Percentiles rank a stretch among this genome's conserved stretches.
Evolutionary conservation across 2,888 invertebrate genomes (phyloP).

Genomic region (Drosophila hamatofila): DNA sequence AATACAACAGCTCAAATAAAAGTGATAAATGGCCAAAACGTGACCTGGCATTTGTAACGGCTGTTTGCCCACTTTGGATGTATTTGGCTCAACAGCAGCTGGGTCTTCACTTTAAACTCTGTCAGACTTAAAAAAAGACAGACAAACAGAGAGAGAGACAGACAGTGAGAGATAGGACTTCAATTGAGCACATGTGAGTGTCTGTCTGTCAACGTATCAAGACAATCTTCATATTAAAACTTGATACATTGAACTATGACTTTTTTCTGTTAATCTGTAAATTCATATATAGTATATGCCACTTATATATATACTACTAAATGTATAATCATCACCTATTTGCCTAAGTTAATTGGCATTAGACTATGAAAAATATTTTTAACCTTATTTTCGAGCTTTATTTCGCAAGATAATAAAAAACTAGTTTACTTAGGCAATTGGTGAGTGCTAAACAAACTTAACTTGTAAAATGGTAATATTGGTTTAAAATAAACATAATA

Average conservation of each 20-base stretch:
- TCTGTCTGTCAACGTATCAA: constrained; percentile 8
- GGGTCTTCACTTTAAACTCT: constrained; percentile 40
- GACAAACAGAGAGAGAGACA: neutral
- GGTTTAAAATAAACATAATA: too few species aligned
- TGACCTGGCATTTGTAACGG: constrained; percentile 69
- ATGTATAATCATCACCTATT: neutral
- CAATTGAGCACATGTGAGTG: neutral
- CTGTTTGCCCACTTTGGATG: constrained; percentile 29
- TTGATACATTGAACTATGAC: neutral
- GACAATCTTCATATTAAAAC: neutral
- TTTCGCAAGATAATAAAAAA: neutral
- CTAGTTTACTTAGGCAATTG: too few species aligned
- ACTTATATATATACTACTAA: neutral
- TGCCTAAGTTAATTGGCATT: neutral
- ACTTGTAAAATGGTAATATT: neutral
- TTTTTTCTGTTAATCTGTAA: too few species aligned
- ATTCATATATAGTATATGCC: neutral
- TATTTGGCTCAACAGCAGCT: constrained; percentile 35
- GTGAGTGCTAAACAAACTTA: too few species aligned
- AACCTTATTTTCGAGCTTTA: neutral
- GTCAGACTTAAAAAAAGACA: neutral
- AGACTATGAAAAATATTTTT: neutral
- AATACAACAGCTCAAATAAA: constrained; percentile 66
- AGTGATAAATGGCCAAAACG: constrained; percentile 78
- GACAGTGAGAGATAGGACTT: neutral